Evolutionary conservation across 1,140 invertebrate species (phyloP).

Genomic region (Drosophila obscura): DNA sequence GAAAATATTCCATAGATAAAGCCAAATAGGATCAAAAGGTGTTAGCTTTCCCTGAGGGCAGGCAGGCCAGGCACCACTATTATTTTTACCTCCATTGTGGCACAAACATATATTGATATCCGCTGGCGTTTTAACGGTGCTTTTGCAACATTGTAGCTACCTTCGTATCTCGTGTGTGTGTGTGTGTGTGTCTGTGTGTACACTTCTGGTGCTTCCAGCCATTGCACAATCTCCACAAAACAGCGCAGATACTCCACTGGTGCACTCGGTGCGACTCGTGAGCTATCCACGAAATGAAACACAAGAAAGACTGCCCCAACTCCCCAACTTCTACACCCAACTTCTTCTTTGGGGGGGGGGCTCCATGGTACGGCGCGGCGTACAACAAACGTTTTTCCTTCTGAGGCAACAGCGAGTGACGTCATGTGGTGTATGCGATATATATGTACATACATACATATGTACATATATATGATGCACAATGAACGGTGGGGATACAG

Average conservation of each 20-base stretch:
- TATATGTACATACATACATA: too few species aligned
- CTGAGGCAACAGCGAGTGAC: background rate
- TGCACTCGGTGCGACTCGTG: background rate
- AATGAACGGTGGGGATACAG: slow-evolving; percentile 20
- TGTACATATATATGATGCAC: too few species aligned
- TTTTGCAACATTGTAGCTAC: slow-evolving; percentile 30
- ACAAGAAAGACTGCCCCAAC: too few species aligned
- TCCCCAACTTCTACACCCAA: too few species aligned
- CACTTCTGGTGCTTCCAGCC: slow-evolving; percentile 38
- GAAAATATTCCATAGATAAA: too few species aligned
- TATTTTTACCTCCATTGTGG: background rate
- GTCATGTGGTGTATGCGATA: too few species aligned
- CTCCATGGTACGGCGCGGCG: slow-evolving; percentile 2
- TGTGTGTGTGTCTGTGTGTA: slow-evolving; percentile 6
- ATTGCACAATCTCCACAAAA: slow-evolving; percentile 22
- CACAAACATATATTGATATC: background rate
- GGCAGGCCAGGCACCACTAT: too few species aligned
- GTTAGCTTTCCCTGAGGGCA: too few species aligned
- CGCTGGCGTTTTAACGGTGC: slow-evolving; percentile 29
- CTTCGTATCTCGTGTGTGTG: too few species aligned
- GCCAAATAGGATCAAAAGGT: too few species aligned
- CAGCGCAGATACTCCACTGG: slow-evolving; percentile 16
- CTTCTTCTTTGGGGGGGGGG: too few species aligned
- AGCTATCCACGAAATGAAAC: background rate
- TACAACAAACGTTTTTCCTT: slow-evolving; percentile 9